Evolutionary conservation across 2,113 vertebrate genomes (phyloP).

Genomic region (Mormyrus iriodes): DNA sequence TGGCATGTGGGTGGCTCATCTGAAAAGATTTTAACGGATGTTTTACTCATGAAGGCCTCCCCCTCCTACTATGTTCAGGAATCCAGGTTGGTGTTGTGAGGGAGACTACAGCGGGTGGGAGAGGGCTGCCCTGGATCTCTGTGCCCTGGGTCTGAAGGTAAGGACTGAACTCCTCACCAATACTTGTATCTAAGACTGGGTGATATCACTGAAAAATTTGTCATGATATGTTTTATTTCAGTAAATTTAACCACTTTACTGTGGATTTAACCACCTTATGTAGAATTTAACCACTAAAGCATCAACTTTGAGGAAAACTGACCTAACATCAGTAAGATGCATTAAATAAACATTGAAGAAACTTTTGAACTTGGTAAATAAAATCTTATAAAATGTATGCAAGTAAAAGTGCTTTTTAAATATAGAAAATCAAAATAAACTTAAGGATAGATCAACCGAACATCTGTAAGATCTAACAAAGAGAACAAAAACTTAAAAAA

Average conservation of each 20-base stretch:
- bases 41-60: neutral
- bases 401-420: neutral
- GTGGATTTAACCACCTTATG: neutral
- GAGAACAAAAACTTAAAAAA: neutral
- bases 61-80: constrained; percentile 37
- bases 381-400: neutral
- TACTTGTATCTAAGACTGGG: neutral
- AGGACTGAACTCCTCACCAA: neutral
- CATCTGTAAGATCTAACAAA: neutral
- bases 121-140: constrained; percentile 49
- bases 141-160: constrained; percentile 58
- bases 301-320: neutral
- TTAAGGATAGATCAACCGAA: neutral
- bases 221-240: neutral
- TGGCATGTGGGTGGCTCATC: neutral
- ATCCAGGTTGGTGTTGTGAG: constrained; percentile 63
- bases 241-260: neutral
- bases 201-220: neutral
- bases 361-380: neutral
- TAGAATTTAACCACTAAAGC: neutral
- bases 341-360: neutral
- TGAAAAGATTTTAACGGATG: constrained; percentile 6
- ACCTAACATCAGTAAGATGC: neutral
- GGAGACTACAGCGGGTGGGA: constrained; percentile 48
- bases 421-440: neutral